These are phyloP conservation scores for Matsumyia berberina DNA, from an alignment of 2,888 invertebrate species.

Conservation along the genomic window DNA sequence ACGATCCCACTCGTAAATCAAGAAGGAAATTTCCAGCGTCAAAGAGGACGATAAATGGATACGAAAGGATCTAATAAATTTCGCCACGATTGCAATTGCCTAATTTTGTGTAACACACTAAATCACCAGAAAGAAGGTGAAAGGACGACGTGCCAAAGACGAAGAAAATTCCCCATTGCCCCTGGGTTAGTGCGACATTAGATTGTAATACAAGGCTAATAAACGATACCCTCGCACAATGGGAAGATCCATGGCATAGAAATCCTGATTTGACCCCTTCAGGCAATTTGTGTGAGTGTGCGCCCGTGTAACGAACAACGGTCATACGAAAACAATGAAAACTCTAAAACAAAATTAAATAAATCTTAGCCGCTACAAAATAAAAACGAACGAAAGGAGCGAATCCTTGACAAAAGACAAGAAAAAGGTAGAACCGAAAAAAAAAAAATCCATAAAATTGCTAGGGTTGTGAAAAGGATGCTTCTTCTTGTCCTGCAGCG, in stretches of 20 bases:
- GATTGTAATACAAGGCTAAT: constrained; percentile 77
- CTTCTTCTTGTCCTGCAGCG: constrained; percentile 41
- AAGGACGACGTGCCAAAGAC: constrained; percentile 5
- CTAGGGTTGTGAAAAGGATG: constrained; percentile 65
- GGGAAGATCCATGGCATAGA: constrained; percentile 35
- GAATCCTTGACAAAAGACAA: constrained; percentile 47
- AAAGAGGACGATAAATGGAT: constrained; percentile 54
- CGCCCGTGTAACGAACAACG: constrained; percentile 39
- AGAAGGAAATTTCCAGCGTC: constrained; percentile 25
- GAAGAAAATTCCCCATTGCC: constrained; percentile 34
- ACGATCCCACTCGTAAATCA: constrained; percentile 74
- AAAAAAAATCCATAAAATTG: constrained; percentile 75
- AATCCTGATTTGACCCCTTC: constrained; percentile 77
- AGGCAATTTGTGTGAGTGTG: constrained; percentile 62
- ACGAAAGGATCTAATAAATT: constrained; percentile 78
- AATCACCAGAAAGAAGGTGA: constrained; percentile 72
- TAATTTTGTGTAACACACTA: constrained; percentile 78
- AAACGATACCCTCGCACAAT: constrained; percentile 58
- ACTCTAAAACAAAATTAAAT: constrained; percentile 68
- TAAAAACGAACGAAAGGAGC: constrained; percentile 28
- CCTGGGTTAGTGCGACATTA: constrained; percentile 55
- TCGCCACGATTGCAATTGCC: constrained; percentile 77
- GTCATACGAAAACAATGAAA: constrained; percentile 71
- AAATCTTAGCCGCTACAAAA: constrained; percentile 58
- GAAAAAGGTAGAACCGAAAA: constrained; percentile 24